Conservation (phyloP, 1,140 invertebrate genomes). For the Thrips palmi region DNA sequence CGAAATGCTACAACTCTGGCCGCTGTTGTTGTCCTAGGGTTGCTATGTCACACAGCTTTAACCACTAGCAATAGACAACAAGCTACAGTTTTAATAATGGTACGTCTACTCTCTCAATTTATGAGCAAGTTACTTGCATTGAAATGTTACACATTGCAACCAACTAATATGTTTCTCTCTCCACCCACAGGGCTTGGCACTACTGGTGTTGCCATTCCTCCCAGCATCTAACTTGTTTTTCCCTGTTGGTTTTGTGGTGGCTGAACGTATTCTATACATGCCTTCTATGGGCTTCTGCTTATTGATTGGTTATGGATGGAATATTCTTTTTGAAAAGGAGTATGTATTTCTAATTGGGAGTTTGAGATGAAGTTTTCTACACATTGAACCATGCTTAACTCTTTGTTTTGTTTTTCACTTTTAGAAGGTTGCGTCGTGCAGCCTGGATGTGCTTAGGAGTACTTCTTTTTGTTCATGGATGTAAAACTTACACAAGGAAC, state of each 20-base stretch:
- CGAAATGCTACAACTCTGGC: slow-evolving; percentile 70
- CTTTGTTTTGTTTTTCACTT: slow-evolving; percentile 7
- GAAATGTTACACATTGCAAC: slow-evolving; percentile 1
- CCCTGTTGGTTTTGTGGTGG: slow-evolving; percentile 92
- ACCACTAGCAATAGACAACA: slow-evolving; percentile 41
- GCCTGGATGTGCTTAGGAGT: slow-evolving; percentile 38
- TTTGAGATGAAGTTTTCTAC: neutral
- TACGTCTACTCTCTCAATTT: slow-evolving; percentile 21
- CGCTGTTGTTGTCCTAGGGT: slow-evolving; percentile 42
- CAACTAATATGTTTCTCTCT: slow-evolving; percentile 4
- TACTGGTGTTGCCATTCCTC: slow-evolving; percentile 79
- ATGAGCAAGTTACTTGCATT: neutral
- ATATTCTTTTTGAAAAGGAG: slow-evolving; percentile 30
- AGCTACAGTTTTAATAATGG: slow-evolving; percentile 66
- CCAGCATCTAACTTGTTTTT: slow-evolving; percentile 95
- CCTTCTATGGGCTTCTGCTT: slow-evolving; percentile 96
- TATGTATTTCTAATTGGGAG: slow-evolving; percentile 17
- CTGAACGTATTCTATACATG: slow-evolving; percentile 88
- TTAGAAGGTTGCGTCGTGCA: slow-evolving; percentile 7
- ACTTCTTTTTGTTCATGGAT: slow-evolving; percentile 51
- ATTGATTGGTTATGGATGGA: slow-evolving; percentile 65
- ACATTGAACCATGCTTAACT: neutral
- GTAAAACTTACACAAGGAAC: slow-evolving; percentile 73
- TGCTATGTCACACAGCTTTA: slow-evolving; percentile 43
- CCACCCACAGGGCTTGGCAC: slow-evolving; percentile 47